A percentile compares a stretch with the other conserved stretches of the same genome.
phyloP scores from a whole-genome alignment of 2,113 vertebrate species.

The Odocoileus hemionus region DNA sequence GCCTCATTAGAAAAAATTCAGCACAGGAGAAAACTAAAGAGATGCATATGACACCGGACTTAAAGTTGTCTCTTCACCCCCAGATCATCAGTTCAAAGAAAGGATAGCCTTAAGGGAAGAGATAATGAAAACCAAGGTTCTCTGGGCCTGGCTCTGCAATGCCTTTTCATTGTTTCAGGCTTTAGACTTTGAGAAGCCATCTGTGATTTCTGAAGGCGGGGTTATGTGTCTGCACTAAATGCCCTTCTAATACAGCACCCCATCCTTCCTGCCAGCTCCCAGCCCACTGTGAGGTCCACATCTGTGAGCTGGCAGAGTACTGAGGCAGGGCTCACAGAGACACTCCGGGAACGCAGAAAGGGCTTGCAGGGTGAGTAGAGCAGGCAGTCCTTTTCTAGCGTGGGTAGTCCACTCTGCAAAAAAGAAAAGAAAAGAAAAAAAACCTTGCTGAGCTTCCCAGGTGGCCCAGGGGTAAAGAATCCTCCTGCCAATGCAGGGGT shows the following conservation, averaged over 20 bases:
- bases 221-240: background rate
- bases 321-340: background rate
- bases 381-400: background rate
- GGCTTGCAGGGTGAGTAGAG: background rate
- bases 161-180: background rate
- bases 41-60: background rate
- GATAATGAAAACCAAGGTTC: background rate
- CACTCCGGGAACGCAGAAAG: background rate
- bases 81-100: background rate
- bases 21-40: background rate
- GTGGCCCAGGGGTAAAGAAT: background rate
- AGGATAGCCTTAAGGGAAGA: background rate
- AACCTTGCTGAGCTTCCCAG: background rate
- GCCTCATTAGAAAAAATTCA: background rate
- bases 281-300: fast-evolving
- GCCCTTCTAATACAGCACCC: background rate
- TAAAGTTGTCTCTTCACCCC: background rate
- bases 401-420: background rate
- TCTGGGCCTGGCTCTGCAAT: background rate
- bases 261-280: background rate
- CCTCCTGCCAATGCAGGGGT: background rate
- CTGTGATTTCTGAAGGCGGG: too few species aligned
- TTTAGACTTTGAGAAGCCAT: background rate
- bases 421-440: background rate
- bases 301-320: background rate